Evolutionary conservation across 2,797 vertebrate species (phyloP).

Genomic region (Crax fasciolata): DNA sequence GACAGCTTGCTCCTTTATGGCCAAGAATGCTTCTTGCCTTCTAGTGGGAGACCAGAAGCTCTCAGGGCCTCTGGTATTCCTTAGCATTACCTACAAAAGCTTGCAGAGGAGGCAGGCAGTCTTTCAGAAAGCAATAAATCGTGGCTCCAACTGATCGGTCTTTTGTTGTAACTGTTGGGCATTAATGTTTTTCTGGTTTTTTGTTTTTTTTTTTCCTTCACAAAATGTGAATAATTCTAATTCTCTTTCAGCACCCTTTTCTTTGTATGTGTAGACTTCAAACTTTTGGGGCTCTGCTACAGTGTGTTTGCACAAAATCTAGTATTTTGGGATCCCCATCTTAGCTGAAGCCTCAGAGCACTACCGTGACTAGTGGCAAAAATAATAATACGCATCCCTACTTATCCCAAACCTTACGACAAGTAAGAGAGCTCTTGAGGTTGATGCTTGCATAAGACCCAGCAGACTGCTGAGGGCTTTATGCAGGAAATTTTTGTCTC

Average conservation of each 20-base stretch:
- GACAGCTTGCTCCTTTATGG: background rate
- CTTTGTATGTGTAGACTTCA: background rate
- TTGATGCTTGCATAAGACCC: background rate
- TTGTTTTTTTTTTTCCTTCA: background rate
- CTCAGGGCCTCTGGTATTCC: background rate
- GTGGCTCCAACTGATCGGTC: background rate
- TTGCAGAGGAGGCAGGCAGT: background rate
- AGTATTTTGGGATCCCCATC: background rate
- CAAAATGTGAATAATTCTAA: background rate
- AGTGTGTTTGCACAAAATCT: background rate
- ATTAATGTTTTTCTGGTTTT: background rate
- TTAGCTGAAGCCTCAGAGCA: background rate
- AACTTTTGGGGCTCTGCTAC: background rate
- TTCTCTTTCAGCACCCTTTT: background rate
- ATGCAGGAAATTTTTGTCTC: background rate
- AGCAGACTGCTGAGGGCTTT: background rate
- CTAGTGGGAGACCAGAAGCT: background rate
- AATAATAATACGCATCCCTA: background rate
- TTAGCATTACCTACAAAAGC: background rate
- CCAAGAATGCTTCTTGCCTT: background rate
- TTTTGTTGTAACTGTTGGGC: background rate
- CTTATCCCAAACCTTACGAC: background rate
- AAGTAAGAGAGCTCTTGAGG: background rate
- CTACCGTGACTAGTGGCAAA: background rate
- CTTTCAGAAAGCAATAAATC: background rate